phyloP scores from a whole-genome alignment of 2,888 invertebrate genomes.

The Lamellibrachia columna region DNA sequence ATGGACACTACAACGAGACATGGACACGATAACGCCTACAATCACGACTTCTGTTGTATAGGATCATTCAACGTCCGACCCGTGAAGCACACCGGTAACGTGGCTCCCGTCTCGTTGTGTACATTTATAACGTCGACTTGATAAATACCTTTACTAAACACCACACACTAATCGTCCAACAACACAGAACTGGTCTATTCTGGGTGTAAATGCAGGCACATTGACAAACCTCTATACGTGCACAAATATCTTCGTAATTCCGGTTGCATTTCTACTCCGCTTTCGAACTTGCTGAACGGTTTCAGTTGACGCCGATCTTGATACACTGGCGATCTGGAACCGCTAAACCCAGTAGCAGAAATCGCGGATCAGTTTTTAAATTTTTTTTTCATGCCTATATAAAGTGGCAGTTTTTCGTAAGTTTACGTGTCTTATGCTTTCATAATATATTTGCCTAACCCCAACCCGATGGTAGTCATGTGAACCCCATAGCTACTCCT shows the following conservation, averaged over 20 bases:
- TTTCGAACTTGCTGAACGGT: no score
- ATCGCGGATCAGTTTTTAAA: not conserved
- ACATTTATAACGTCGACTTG: not conserved
- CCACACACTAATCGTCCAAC: not conserved
- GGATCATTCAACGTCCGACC: not conserved
- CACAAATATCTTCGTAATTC: not conserved
- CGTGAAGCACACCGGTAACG: not conserved
- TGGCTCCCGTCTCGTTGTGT: not conserved
- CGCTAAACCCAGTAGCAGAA: not conserved
- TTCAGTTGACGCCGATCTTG: not conserved
- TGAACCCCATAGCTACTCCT: not conserved
- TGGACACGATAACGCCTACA: not conserved
- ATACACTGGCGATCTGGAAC: not conserved
- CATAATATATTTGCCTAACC: slow-evolving; percentile 5
- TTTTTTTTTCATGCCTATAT: not conserved
- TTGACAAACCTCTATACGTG: not conserved
- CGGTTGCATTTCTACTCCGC: not conserved
- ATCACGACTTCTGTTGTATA: not conserved
- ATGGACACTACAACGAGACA: not conserved
- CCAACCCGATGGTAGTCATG: not conserved
- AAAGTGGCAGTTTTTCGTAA: not conserved
- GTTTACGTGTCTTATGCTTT: not conserved
- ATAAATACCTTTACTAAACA: not conserved
- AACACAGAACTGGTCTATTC: not conserved
- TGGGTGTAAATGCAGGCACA: not conserved